Base-by-base conservation (phyloP, 2,113 vertebrate genomes). In the Cottus gobio region DNA sequence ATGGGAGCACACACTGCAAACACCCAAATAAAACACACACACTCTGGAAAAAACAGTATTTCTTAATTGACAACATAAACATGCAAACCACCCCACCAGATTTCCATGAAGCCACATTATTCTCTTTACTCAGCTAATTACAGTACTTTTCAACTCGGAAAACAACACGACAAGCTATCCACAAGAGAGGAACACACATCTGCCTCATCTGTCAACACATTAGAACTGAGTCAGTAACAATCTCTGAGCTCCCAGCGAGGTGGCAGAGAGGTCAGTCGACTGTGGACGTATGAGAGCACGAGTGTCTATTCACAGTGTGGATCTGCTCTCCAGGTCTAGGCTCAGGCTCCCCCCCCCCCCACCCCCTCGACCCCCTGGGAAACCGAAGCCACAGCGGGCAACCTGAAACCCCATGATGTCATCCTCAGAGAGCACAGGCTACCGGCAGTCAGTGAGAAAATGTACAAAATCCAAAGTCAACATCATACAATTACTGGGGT, bases 341-440 rank as follows among this genome's bases (percentile, higher is more conserved):
- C 83, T 90, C 79, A 57, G 83, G 57, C 79, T 52, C 28, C 54
- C 65, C 65, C 16, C 24, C 39, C 28, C 48, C 68, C 39, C 36
- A n/a, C 36, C 34, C 34, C 34, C 5, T 58, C 10, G 46, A 66
- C 75, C 87, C 81, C 84, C 76, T 82, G 92, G 88, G 91, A 88
- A 69, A 87, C 72, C 76, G n/a, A 89, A 82, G 84, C 86, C 88
- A 71, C 85, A 86, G 82, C 28, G 54, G 85, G 92, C 83, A 93
- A 94, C 85, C 85, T 68, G 88, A 93, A 82, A 90, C 89, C 66
- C 85, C 31, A 87, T 93, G 92, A 95, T 92, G 92, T 94, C 92
- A 94, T 84, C 80, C 70, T 83, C 85, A 63, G 88, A 89, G 80
- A 85, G 80, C 79, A 80, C 20, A 36, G 77, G 89, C 87, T 91